A percentile compares a stretch with the other conserved stretches of the same genome.
Conservation (phyloP, 2,113 vertebrate species). For the Saguinus midas region DNA sequence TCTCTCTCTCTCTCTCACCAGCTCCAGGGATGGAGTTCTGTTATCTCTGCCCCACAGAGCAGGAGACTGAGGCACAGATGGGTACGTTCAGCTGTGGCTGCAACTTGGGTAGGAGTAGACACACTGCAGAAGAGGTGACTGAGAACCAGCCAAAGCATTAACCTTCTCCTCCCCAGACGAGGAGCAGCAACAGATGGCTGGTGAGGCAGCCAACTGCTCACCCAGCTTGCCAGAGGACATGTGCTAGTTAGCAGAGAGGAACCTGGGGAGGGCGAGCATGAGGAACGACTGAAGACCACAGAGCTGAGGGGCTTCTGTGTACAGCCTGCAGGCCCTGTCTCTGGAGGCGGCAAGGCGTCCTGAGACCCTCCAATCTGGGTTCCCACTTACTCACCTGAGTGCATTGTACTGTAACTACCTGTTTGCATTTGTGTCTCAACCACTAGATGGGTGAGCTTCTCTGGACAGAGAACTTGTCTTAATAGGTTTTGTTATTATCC, state of each 20-base stretch:
- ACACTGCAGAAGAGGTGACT: slow-evolving; percentile 35
- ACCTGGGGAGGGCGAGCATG: background rate
- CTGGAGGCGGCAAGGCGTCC: background rate
- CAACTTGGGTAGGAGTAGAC: slow-evolving; percentile 30
- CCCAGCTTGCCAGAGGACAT: slow-evolving; percentile 62
- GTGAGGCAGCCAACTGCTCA: slow-evolving; percentile 60
- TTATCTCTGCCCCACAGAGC: slow-evolving; percentile 24
- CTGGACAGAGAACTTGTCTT: background rate
- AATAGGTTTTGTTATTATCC: background rate
- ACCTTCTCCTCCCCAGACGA: slow-evolving; percentile 67
- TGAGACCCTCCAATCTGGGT: background rate
- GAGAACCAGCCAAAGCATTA: slow-evolving; percentile 55
- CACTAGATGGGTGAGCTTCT: background rate
- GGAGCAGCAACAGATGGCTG: slow-evolving; percentile 70
- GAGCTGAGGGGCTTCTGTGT: background rate
- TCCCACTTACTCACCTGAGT: background rate
- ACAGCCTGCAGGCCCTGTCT: background rate
- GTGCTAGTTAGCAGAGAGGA: slow-evolving; percentile 58
- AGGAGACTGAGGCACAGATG: slow-evolving; percentile 60
- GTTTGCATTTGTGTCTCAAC: background rate
- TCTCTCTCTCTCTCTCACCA: background rate
- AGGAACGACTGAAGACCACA: background rate
- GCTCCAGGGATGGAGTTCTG: background rate
- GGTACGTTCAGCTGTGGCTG: slow-evolving; percentile 39
- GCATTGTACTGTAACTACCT: background rate